These are phyloP conservation scores for Ophonus ardosiacus DNA, from an alignment of 2,888 invertebrate genomes.

Conservation along the genomic window DNA sequence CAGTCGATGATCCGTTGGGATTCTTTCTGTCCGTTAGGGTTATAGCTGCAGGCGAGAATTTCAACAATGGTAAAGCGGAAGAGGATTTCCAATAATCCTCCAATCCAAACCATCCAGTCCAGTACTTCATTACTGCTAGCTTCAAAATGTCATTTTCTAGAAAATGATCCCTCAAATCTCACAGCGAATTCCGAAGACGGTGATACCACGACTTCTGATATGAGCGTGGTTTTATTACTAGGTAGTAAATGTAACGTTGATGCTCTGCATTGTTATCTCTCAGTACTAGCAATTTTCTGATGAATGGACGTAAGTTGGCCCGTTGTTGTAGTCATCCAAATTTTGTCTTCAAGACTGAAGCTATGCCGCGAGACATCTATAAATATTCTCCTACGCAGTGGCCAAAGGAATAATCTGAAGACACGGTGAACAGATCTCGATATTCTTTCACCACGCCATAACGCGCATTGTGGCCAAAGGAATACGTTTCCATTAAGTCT, in stretches of 20 bases:
- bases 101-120: not conserved
- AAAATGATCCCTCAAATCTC: not conserved
- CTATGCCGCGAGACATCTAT: not conserved
- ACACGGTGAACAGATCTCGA: too few relatives aligned
- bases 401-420: too few relatives aligned
- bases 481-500: too few relatives aligned
- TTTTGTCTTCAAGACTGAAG: not conserved
- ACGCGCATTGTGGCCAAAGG: too few relatives aligned
- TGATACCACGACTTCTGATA: not conserved
- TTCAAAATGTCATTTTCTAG: too few relatives aligned
- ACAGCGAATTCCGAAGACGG: not conserved
- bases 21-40: not conserved
- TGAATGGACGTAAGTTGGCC: not conserved
- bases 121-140: not conserved
- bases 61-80: not conserved
- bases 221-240: not conserved
- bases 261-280: not conserved
- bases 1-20: not conserved
- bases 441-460: too few relatives aligned
- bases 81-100: not conserved
- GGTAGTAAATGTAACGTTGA: not conserved
- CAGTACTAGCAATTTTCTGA: not conserved
- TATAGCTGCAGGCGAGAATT: too few relatives aligned
- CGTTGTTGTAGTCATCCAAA: not conserved
- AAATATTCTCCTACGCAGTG: not conserved